Evolutionary conservation across 2,888 invertebrate genomes (phyloP), one percentile per base, ranked within the genome.

Genomic region (Synanthedon formicaeformis): DNA sequence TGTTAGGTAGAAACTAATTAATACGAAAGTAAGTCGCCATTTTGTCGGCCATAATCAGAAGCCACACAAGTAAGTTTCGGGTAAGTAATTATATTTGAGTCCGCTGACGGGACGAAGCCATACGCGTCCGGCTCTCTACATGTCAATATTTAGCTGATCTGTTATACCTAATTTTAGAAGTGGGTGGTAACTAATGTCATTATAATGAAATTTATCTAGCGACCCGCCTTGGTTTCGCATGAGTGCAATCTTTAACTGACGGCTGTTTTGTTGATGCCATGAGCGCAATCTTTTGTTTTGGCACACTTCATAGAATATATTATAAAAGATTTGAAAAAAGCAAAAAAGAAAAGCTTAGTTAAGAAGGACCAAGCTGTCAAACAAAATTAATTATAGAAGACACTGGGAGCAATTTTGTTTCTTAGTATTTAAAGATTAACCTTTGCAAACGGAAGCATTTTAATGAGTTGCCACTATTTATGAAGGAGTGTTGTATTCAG

Each of bases 41-140:
- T 55, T 53, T 55, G 53, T 40, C 84, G 60, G 65, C 60, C 67
- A 64, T 68, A 70, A 71, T 73, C 63, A 63, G 84, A 86, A 86
- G 75, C 82, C 85, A 51, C 72, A 80, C 56, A 66, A 74, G 66
- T 58, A 59, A 68, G 27, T 76, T 80, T 78, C 66, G 72, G 74
- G 67, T 57, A 62, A 60, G 66, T 75, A 71, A 34, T 34, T 34
- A 34, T 34, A 34, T 34, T 76, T 80, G 75, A 65, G 73, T 61
- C 68, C 69, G 72, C 71, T 69, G 71, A 69, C 64, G 60, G 67
- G 56, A 62, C 57, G 78, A 85, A 84, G 76, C 81, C 85, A 16
- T 74, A 50, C 50, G 34, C 16, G 13, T 27, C 13, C 50, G 16
- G 13, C 50, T 34, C 27, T 50, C n/a, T 54, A 56, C 52, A 54